These are phyloP conservation scores for Vesta saturnalis DNA, from an alignment of 2,888 invertebrate genomes.

Conservation along the genomic window DNA sequence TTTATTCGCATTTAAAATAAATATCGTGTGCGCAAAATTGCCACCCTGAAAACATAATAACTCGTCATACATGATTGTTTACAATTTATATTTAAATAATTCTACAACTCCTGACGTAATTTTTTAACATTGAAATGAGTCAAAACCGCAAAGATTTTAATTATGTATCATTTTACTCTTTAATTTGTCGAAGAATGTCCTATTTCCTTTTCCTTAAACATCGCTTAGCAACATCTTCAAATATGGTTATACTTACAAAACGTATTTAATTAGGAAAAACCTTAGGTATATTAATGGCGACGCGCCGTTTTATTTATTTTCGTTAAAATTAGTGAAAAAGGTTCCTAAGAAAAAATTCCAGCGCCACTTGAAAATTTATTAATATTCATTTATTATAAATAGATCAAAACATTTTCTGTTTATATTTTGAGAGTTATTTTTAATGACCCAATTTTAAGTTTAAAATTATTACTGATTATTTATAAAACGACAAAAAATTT, in stretches of 20 bases:
- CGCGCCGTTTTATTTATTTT: too few relatives aligned
- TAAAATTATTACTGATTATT: not conserved
- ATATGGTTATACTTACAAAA: not conserved
- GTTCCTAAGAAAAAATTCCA: not conserved
- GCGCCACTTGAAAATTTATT: not conserved
- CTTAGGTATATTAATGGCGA: not conserved
- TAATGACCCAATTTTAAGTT: slow-evolving; percentile 16
- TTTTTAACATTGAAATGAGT: slow-evolving; percentile 37
- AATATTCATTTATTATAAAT: not conserved
- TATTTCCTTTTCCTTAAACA: slow-evolving; percentile 23
- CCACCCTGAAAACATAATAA: not conserved
- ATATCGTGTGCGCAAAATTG: too few relatives aligned
- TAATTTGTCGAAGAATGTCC: slow-evolving; percentile 21
- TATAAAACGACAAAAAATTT: not conserved
- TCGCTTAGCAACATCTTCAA: not conserved
- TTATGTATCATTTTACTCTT: slow-evolving; percentile 12
- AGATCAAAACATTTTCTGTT: slow-evolving; percentile 14
- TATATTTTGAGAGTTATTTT: slow-evolving; percentile 11
- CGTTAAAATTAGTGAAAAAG: too few relatives aligned
- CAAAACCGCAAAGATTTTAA: slow-evolving; percentile 35
- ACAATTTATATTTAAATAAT: not conserved
- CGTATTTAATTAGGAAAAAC: not conserved
- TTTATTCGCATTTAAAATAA: not conserved
- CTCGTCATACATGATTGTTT: not conserved
- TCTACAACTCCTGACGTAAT: slow-evolving; percentile 22